Percentiles rank a stretch among this genome's conserved stretches.
phyloP scores from a whole-genome alignment of 2,113 vertebrate species.

The Actenoides hombroni region DNA sequence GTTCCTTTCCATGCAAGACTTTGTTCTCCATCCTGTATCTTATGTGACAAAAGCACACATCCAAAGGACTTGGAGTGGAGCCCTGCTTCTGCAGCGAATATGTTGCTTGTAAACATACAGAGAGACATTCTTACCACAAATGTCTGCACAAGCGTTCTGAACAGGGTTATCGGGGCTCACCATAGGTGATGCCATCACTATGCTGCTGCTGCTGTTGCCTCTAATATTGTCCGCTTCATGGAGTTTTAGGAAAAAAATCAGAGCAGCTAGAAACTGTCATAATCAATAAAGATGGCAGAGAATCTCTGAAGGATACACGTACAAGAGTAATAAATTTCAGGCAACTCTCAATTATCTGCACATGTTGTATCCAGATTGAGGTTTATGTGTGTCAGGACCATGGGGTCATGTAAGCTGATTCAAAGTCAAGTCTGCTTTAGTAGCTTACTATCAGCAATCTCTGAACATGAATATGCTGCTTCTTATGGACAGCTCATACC shows the following conservation, averaged over 20 bases:
- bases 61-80: neutral
- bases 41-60: neutral
- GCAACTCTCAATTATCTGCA: neutral
- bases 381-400: neutral
- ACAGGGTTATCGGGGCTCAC: neutral
- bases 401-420: neutral
- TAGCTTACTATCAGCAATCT: neutral
- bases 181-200: neutral
- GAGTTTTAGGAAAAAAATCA: neutral
- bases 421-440: neutral
- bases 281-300: neutral
- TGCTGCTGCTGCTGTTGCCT: neutral
- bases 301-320: neutral
- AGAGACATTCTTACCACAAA: neutral
- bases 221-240: neutral
- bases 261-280: neutral
- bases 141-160: neutral
- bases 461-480: rapidly evolving
- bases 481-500: neutral
- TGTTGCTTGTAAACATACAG: neutral
- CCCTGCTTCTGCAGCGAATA: neutral
- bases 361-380: neutral
- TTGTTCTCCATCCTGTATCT: neutral
- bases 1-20: neutral
- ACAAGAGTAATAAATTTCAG: neutral